phyloP scores from a whole-genome alignment of 2,888 invertebrate genomes.

The Habrosyne pyritoides region DNA sequence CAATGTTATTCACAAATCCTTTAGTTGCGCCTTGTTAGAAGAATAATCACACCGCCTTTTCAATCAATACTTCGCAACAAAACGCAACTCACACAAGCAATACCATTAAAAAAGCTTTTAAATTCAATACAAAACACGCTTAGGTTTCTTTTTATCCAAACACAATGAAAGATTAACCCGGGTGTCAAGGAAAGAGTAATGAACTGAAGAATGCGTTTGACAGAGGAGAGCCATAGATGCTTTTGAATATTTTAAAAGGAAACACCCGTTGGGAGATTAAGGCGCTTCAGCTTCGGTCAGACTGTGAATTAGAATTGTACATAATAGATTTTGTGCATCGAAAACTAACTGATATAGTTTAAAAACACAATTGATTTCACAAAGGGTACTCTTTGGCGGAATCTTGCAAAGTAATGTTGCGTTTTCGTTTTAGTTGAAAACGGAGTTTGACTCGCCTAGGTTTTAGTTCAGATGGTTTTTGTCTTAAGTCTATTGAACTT shows the following conservation, averaged over 20 bases:
- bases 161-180: constrained; percentile 74
- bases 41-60: not conserved
- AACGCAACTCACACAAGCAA: constrained; percentile 45
- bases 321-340: not conserved
- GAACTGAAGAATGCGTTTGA: constrained; percentile 72
- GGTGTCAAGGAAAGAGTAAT: constrained; percentile 69
- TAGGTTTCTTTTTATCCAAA: constrained; percentile 48
- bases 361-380: not conserved
- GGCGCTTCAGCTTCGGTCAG: constrained; percentile 24
- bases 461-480: too few relatives aligned
- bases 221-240: constrained; percentile 53
- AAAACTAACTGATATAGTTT: too few relatives aligned
- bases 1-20: not conserved
- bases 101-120: constrained; percentile 39
- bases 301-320: not conserved
- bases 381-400: too few relatives aligned
- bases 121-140: constrained; percentile 57
- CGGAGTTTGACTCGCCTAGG: too few relatives aligned
- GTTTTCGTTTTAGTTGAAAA: too few relatives aligned
- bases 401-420: too few relatives aligned
- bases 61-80: constrained; percentile 15
- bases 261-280: constrained; percentile 43
- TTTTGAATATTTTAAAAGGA: constrained; percentile 71
- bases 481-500: too few relatives aligned
- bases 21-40: not conserved